These are phyloP conservation scores for Drosophila oshimai DNA, from an alignment of 1,140 invertebrate species.

Conservation along the genomic window DNA sequence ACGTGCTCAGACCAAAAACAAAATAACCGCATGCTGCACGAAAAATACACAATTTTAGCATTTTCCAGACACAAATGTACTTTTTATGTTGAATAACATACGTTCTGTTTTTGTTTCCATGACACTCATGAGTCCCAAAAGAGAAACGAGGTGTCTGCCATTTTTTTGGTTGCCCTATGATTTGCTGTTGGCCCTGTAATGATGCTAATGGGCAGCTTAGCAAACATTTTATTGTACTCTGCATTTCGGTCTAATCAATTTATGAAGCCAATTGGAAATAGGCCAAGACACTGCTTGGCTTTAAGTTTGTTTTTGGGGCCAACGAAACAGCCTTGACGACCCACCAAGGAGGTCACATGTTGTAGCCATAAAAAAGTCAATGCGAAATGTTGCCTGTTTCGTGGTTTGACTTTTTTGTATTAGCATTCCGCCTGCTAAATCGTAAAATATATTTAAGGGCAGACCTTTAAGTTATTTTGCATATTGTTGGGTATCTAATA, in stretches of 20 bases:
- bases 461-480: not conserved
- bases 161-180: constrained; percentile 22
- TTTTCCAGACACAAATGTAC: constrained; percentile 63
- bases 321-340: constrained; percentile 4
- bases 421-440: not conserved
- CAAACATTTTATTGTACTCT: constrained; percentile 43
- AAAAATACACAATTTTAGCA: constrained; percentile 44
- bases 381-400: not conserved
- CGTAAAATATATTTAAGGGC: not conserved
- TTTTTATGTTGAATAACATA: constrained; percentile 65
- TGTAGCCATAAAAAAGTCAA: constrained; percentile 7
- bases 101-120: constrained; percentile 20
- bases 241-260: constrained; percentile 55
- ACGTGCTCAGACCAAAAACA: constrained; percentile 17
- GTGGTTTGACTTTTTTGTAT: not conserved
- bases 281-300: not conserved
- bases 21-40: constrained; percentile 10
- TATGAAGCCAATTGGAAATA: constrained; percentile 12
- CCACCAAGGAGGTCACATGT: constrained; percentile 14
- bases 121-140: constrained; percentile 40
- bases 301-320: constrained; percentile 10
- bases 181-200: constrained; percentile 42
- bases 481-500: not conserved
- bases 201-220: constrained; percentile 57
- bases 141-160: constrained; percentile 33